phyloP scores from a whole-genome alignment of 2,113 vertebrate species.

The Helogale parvula region DNA sequence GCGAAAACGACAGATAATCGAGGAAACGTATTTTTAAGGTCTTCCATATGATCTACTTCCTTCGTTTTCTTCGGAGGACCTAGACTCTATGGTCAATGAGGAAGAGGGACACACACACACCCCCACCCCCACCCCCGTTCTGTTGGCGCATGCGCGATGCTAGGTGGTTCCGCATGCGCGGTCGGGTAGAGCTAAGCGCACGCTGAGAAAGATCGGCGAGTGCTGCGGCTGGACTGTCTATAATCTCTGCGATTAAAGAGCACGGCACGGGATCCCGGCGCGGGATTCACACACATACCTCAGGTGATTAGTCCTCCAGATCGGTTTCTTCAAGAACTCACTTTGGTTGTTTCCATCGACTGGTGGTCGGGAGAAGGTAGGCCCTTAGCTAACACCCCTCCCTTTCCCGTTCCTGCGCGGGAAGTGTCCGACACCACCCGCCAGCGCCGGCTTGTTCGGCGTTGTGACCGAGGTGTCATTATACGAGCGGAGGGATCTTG shows the following conservation, averaged over 20 bases:
- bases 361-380: neutral
- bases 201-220: constrained; percentile 36
- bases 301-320: constrained; percentile 59
- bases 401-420: constrained; percentile 53
- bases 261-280: neutral
- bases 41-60: accelerated
- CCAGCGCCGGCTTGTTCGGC: neutral
- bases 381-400: neutral
- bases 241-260: neutral
- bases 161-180: constrained; percentile 62
- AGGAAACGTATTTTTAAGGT: neutral
- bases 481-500: neutral
- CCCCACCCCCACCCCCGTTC: neutral
- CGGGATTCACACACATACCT: constrained; percentile 22
- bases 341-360: neutral
- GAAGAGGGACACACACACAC: neutral
- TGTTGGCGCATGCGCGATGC: constrained; percentile 53
- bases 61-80: neutral
- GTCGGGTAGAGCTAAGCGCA: constrained; percentile 42
- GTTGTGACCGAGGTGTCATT: neutral
- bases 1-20: neutral
- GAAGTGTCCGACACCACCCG: constrained; percentile 44
- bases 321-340: neutral
- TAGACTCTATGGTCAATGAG: constrained; percentile 68
- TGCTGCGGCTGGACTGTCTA: neutral